Base-by-base conservation (phyloP, 2,797 vertebrate species). In the Chaetodon trifasciatus region DNA sequence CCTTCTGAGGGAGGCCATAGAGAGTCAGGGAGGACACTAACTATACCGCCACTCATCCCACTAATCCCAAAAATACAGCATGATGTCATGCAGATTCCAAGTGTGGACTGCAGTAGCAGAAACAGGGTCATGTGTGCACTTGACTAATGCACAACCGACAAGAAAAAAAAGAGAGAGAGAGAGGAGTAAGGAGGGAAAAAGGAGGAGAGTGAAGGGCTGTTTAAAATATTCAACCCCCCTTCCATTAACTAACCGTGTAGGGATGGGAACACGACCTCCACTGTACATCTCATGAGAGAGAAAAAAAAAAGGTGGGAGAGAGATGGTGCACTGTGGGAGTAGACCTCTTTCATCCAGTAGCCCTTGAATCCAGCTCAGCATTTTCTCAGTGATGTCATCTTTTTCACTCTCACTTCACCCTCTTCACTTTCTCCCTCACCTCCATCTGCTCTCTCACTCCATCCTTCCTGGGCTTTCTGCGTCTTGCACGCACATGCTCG, bases 211-310 rank as follows among this genome's bases (percentile, higher is more conserved):
- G 83, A 86, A 91, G 88, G 76, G 82, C 84, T 81, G 90, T 89
- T 93, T 96, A 94, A 96, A 96, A 96, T 95, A 95, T 96, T 95
- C 93, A 95, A 92, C 88, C 92, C 83, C 79, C 82, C 87, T 93
- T 95, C 94, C 94, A 96, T 95, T 95, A 95, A 92, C 91, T 83
- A 86, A 77, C 81, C 71, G 47, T 88, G 89, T 90, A 88, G 52
- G 69, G 92, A 92, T 81, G 86, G 76, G 88, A 89, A 92, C 88
- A 93, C 53, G 42, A 89, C 93, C 92, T 86, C 88, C 90, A 89
- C 89, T 91, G 92, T 94, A 93, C 85, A 90, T 93, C 89, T 92
- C 74, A 84, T 53, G 82, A 88, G 75, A 53, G 50, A 47, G 71
- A 21, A 39, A 28, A 39, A 0, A 47, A 53, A 40, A 69, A 78